phyloP scores from a whole-genome alignment of 2,113 vertebrate species.

The Bothrops jararaca region DNA sequence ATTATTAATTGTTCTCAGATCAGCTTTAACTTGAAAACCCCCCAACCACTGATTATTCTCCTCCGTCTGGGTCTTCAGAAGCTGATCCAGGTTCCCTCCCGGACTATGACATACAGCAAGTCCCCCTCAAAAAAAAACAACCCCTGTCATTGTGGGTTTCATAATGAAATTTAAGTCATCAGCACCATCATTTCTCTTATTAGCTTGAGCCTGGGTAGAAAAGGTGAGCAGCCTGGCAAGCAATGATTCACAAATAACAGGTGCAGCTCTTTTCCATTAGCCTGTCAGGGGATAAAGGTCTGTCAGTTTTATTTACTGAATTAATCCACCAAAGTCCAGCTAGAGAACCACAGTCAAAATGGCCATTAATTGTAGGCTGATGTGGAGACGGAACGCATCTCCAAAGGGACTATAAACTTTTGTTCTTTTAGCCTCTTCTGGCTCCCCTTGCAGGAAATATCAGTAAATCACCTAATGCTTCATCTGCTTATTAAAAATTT shows the following conservation, averaged over 20 bases:
- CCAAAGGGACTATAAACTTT: conserved; percentile 78
- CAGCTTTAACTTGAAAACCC: background rate
- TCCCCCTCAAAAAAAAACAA: conserved; percentile 27
- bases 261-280: conserved; percentile 72
- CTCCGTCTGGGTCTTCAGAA: background rate
- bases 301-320: conserved; percentile 85
- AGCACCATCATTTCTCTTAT: conserved; percentile 68
- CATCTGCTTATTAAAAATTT: conserved; percentile 74
- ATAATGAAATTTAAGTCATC: conserved; percentile 61
- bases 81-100: background rate
- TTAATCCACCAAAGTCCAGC: conserved; percentile 81
- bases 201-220: conserved; percentile 71
- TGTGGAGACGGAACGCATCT: conserved; percentile 80
- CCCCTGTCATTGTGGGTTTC: conserved; percentile 35
- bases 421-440: conserved; percentile 73
- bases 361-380: conserved; percentile 80
- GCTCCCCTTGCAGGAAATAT: conserved; percentile 61
- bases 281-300: conserved; percentile 69
- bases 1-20: conserved; percentile 10
- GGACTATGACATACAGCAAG: background rate
- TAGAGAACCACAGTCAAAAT: conserved; percentile 80
- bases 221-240: conserved; percentile 75
- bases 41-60: background rate
- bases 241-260: conserved; percentile 78
- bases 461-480: conserved; percentile 69